These are phyloP conservation scores for Triplophysa siluroides DNA, from an alignment of 2,113 vertebrate species.

Conservation along the genomic window DNA sequence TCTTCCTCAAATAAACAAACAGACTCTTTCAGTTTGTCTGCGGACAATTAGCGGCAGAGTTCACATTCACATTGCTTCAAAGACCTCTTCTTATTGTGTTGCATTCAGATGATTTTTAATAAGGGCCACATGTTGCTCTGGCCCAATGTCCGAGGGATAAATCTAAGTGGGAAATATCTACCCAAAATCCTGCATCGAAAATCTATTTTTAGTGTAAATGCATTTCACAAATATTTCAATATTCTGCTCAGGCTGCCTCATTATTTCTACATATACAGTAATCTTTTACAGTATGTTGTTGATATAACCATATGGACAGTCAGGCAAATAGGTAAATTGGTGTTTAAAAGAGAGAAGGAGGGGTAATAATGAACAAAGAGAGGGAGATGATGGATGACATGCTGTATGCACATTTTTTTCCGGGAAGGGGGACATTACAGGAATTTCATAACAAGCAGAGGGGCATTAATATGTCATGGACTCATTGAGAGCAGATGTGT, in stretches of 20 bases:
- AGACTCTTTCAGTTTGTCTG: constrained; percentile 62
- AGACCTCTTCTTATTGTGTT: constrained; percentile 68
- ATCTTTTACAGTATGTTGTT: not conserved
- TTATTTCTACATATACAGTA: not conserved
- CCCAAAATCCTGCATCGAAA: not conserved
- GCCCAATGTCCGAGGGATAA: constrained; percentile 51
- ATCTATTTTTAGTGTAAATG: not conserved
- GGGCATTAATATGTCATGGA: constrained; percentile 58
- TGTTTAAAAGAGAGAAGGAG: too few species aligned
- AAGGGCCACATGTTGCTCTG: constrained; percentile 66
- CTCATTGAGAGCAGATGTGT: constrained; percentile 61
- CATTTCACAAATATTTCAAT: not conserved
- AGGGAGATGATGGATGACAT: constrained; percentile 27
- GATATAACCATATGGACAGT: not conserved
- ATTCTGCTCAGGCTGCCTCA: not conserved
- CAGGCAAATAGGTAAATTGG: not conserved
- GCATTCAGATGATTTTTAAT: constrained; percentile 68
- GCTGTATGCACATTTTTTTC: constrained; percentile 18
- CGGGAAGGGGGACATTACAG: constrained; percentile 39
- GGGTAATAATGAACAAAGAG: not conserved
- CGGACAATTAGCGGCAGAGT: constrained; percentile 68
- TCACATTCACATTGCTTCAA: constrained; percentile 73
- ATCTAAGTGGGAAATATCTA: constrained; percentile 7
- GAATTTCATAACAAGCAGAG: constrained; percentile 59
- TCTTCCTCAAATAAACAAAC: constrained; percentile 60